Base-by-base conservation (phyloP, 2,113 vertebrate species). In the Mystacornis crossleyi region DNA sequence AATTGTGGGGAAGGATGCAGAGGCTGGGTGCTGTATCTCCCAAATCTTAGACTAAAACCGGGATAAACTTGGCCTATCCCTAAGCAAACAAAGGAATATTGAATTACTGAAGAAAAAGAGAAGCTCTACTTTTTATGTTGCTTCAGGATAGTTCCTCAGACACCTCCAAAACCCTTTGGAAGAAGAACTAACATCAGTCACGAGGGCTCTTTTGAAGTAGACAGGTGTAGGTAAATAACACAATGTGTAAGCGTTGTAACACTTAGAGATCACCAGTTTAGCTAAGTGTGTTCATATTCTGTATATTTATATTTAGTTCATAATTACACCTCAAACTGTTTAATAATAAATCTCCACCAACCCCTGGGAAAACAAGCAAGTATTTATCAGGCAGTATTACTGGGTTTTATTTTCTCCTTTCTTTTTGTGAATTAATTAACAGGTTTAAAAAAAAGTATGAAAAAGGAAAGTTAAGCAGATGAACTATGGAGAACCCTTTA, bases 1-100 rank as follows among this genome's bases (percentile, higher is more conserved):
- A 16, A 26, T 0, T 8, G 12, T 33, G 25, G 14, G 40, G 28
- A 80, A 26, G 21, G 42, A 91, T 73, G 31, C 5, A 80, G 51
- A 86, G 18, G 9, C 13, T 0, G 0, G 19, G 34, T 26, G 8
- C 31, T 45, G 12, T 1, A 0, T n/a, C 12, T 90, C 45, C 53
- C 57, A 88, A 45, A 85, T 72, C 28, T 65, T 18, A n/a, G n/a
- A n/a, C 34, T 95, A 75, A 89, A 93, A 21, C 42, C 24, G 58
- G 20, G 10, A 11, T 73, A 70, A 70, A 28, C 24, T 70, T 70
- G 43, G 4, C 28, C n/a, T 67, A 51, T 38, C 42, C n/a, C n/a
- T 81, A 25, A 70, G 36, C 21, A 95, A 90, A 79, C 34, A 77
- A 5, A 58, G 24, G 21, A 75, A 72, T 75, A 88, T 3, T 79